Evolutionary conservation across 2,113 vertebrate species (phyloP), one percentile per base, ranked within the genome.

Genomic region (Pluvialis apricaria): DNA sequence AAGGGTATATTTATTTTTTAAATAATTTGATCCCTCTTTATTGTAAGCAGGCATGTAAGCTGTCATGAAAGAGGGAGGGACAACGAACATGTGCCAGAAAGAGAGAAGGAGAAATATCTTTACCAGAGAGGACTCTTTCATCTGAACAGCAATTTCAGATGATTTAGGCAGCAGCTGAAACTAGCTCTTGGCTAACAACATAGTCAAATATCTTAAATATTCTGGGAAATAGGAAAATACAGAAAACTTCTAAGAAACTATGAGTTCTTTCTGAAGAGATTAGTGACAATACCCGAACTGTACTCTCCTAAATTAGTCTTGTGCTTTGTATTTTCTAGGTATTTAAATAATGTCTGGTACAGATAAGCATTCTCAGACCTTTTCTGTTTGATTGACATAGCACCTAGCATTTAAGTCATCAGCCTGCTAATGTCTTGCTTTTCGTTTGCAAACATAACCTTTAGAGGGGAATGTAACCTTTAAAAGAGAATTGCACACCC

Each of bases 381-480:
- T 31, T 88, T 73, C 44, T 79, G 18, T 64, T 93, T 94, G 51
- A 45, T 89, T 82, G 77, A 86, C 1, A 0, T 12, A 92, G 16
- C 29, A 84, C 16, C 38, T 75, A 92, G 47, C 51, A 78, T 54
- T 94, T 92, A 94, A 92, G 66, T 57, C 47, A 84, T 84, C 66
- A 61, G 29, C 4, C 57, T 44, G 17, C 29, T 84, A 89, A 79
- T 31, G 36, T 65, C 80, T 71, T 75, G 55, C 34, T 92, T 86
- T 96, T 82, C 18, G 1, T 87, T 86, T 92, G 66, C 88, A 94
- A 89, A 87, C 44, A 81, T 77, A 96, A 91, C 86, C 77, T 95
- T 96, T 89, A 95, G 66, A 79, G 49, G 26, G 81, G 86, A 96
- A 92, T 80, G 77, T 89, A 92, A 94, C 95, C 80, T 94, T 94